Conservation (phyloP, 2,888 invertebrate species). For the Acrobasis consociella region DNA sequence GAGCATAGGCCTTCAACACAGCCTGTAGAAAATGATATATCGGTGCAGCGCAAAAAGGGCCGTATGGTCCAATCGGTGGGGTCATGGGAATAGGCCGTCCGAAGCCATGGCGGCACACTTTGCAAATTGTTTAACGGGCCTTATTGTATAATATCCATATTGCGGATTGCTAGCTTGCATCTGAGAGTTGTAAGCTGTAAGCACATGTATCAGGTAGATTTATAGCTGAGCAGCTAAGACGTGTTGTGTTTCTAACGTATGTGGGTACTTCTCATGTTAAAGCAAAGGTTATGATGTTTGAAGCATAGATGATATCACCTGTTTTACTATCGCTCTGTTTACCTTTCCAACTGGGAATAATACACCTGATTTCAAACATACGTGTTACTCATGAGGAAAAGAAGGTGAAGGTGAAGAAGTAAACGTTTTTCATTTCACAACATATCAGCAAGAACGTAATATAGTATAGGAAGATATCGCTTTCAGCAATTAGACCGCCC, state of each 20-base stretch:
- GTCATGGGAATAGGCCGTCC: slow-evolving; percentile 28
- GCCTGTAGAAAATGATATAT: slow-evolving; percentile 20
- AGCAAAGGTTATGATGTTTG: too few species aligned
- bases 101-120: slow-evolving; percentile 17
- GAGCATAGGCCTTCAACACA: neutral
- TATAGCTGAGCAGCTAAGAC: neutral
- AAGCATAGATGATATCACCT: too few species aligned
- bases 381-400: too few species aligned
- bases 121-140: slow-evolving; percentile 22
- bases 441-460: too few species aligned
- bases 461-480: too few species aligned
- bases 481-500: too few species aligned
- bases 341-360: too few species aligned
- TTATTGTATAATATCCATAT: slow-evolving; percentile 20
- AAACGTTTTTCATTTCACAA: too few species aligned
- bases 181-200: neutral
- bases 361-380: too few species aligned
- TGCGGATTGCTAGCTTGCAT: neutral
- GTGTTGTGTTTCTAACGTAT: neutral
- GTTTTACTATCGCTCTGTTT: too few species aligned
- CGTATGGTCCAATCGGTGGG: slow-evolving; percentile 29
- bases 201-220: neutral
- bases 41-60: slow-evolving; percentile 28
- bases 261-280: neutral
- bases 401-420: too few species aligned